Percentiles rank a stretch among this genome's conserved stretches.
Conservation (phyloP, 1,140 invertebrate genomes). For the Dendroctonus ponderosae region DNA sequence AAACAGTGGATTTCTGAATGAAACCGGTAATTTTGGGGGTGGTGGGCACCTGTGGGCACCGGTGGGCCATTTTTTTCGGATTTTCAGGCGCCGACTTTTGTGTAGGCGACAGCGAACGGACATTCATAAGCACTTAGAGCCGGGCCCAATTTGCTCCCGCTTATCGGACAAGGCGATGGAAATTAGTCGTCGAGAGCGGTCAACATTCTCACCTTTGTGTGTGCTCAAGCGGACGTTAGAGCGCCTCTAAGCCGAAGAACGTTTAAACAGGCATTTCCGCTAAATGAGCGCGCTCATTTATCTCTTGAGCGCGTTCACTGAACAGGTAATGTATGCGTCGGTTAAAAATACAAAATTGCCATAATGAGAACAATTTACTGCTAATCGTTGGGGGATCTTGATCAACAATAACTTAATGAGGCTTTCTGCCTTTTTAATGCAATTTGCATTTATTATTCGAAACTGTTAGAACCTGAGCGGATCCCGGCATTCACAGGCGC, state of each 20-base stretch:
- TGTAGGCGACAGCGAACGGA: no score
- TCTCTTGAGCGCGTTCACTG: slow-evolving; percentile 49
- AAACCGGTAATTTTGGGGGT: no score
- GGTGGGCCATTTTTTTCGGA: no score
- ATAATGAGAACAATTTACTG: slow-evolving; percentile 54
- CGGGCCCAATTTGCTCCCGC: no score
- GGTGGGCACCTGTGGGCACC: no score
- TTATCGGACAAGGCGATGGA: no score
- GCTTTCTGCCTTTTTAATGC: slow-evolving; percentile 44
- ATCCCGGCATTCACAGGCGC: slow-evolving; percentile 17
- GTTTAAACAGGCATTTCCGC: slow-evolving; percentile 51
- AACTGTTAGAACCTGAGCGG: slow-evolving; percentile 23
- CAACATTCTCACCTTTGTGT: no score
- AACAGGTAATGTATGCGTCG: slow-evolving; percentile 51
- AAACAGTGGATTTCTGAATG: no score
- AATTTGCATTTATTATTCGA: slow-evolving; percentile 45
- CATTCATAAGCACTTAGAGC: no score
- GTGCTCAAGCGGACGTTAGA: no score
- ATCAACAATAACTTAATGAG: slow-evolving; percentile 53
- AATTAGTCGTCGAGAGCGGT: no score
- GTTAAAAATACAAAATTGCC: slow-evolving; percentile 54
- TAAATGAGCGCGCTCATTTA: slow-evolving; percentile 48
- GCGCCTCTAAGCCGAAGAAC: slow-evolving; percentile 28
- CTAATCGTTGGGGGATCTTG: slow-evolving; percentile 52
- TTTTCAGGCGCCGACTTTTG: no score